These are phyloP conservation scores for Entelurus aequoreus DNA, from an alignment of 2,113 vertebrate species.

Conservation along the genomic window DNA sequence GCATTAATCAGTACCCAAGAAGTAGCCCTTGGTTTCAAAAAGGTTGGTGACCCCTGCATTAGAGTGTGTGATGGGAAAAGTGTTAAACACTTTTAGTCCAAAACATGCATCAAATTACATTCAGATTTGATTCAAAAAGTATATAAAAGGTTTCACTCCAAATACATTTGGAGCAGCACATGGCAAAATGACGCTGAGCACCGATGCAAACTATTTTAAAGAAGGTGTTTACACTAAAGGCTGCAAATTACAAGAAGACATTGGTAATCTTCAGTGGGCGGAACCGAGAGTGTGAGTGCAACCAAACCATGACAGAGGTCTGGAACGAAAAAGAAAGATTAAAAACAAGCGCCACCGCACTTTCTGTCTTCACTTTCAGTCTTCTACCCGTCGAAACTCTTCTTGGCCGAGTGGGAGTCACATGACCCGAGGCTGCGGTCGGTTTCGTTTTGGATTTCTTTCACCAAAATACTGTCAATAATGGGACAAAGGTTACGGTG, in stretches of 20 bases:
- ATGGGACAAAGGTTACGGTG: background rate
- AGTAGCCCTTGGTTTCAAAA: no score
- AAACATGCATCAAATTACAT: no score
- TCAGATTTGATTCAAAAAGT: no score
- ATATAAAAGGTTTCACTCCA: no score
- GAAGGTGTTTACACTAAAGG: slow-evolving; percentile 65
- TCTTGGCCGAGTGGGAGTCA: slow-evolving; percentile 54
- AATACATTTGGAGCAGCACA: no score
- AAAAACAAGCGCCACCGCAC: slow-evolving; percentile 17
- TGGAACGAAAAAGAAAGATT: slow-evolving; percentile 58
- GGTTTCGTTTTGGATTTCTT: background rate
- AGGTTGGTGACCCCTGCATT: no score
- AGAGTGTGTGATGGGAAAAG: no score
- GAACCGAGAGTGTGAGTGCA: slow-evolving; percentile 60
- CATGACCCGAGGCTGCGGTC: slow-evolving; percentile 31
- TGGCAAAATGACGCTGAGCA: no score
- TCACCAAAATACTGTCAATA: background rate
- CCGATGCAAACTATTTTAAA: no score
- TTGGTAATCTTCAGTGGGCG: slow-evolving; percentile 45
- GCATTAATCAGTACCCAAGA: no score
- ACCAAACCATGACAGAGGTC: slow-evolving; percentile 58
- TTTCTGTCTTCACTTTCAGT: slow-evolving; percentile 28
- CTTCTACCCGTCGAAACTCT: slow-evolving; percentile 46
- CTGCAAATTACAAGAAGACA: slow-evolving; percentile 70
- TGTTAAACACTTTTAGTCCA: no score